Percentiles rank a stretch among this genome's conserved stretches.
Conservation (phyloP, 2,888 invertebrate species). For the Dryococelus australis region DNA sequence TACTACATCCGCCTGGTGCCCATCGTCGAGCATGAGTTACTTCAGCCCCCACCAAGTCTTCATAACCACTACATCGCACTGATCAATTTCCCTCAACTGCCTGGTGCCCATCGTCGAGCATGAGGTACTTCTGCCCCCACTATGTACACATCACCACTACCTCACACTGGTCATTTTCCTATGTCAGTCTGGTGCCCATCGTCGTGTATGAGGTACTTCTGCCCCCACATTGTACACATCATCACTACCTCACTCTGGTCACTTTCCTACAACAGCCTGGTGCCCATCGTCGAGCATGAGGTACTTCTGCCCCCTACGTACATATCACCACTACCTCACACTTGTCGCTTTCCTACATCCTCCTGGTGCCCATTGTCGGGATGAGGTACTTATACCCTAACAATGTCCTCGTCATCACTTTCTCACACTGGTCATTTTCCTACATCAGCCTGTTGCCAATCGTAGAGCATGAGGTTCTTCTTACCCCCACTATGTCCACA, state of each 20-base stretch:
- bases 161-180: constrained; percentile 82
- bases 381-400: constrained; percentile 56
- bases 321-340: constrained; percentile 54
- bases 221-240: constrained; percentile 81
- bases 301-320: constrained; percentile 76
- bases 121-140: constrained; percentile 62
- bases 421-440: too few relatives aligned
- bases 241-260: constrained; percentile 92
- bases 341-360: too few relatives aligned
- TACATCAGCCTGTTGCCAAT: constrained; percentile 87
- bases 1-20: too few relatives aligned
- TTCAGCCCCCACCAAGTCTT: too few relatives aligned
- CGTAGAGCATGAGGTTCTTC: constrained; percentile 87
- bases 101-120: constrained; percentile 99
- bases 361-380: too few relatives aligned
- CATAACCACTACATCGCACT: too few relatives aligned
- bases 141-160: constrained; percentile 83
- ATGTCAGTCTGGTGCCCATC: constrained; percentile 97
- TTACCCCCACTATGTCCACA: constrained; percentile 76
- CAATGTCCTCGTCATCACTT: too few relatives aligned
- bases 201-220: constrained; percentile 87
- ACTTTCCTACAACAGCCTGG: constrained; percentile 97
- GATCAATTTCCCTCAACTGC: constrained; percentile 67
- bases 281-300: constrained; percentile 99
- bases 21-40: too few relatives aligned